Evolutionary conservation across 2,797 vertebrate species (phyloP).

Genomic region (Esox masquinongy): DNA sequence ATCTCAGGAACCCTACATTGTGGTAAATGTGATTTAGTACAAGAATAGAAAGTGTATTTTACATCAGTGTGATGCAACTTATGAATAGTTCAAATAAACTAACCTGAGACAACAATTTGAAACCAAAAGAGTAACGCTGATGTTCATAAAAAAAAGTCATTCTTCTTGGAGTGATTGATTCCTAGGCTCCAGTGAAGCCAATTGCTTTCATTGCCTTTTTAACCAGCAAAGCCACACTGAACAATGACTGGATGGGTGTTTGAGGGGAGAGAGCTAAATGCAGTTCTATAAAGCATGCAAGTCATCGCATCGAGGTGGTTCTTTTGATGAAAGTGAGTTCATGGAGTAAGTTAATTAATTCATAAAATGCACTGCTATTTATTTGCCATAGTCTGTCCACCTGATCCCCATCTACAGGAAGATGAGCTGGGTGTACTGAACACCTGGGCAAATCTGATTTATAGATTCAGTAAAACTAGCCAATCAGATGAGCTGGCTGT

Average conservation of each 20-base stretch:
- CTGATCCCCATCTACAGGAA: conserved; percentile 55
- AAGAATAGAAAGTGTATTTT: neutral
- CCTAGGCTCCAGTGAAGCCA: neutral
- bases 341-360: conserved; percentile 46
- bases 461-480: conserved; percentile 68
- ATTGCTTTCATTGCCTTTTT: neutral
- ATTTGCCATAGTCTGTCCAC: conserved; percentile 45
- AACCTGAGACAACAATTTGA: neutral
- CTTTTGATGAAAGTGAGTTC: conserved; percentile 31
- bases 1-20: neutral
- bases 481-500: conserved; percentile 43
- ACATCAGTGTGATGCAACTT: neutral
- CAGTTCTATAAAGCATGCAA: neutral
- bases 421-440: conserved; percentile 45
- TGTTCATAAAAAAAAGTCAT: neutral
- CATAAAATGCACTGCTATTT: conserved; percentile 49
- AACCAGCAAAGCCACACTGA: neutral
- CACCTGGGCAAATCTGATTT: conserved; percentile 65
- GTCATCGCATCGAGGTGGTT: conserved; percentile 19
- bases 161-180: neutral
- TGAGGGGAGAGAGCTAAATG: neutral
- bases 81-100: neutral
- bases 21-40: neutral
- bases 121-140: neutral
- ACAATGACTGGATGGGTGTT: neutral